Conservation (phyloP, 2,797 vertebrate species). For the Sternotherus odoratus region DNA sequence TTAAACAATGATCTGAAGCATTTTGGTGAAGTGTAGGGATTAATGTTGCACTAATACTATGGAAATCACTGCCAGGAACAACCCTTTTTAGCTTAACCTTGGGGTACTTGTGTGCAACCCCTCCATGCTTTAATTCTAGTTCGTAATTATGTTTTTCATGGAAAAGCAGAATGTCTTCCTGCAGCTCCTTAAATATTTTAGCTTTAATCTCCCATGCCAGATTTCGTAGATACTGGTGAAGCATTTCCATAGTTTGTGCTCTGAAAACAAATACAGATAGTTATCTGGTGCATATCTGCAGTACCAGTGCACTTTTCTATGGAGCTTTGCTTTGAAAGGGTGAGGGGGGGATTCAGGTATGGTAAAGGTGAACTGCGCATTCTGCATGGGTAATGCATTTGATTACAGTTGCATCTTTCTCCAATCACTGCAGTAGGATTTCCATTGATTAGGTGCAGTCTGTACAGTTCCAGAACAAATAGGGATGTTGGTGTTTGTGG, state of each 20-base stretch:
- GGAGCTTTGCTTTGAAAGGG: neutral
- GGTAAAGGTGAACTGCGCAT: neutral
- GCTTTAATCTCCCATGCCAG: constrained; percentile 67
- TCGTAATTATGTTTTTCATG: constrained; percentile 1
- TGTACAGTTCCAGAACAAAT: constrained; percentile 22
- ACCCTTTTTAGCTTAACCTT: constrained; percentile 39
- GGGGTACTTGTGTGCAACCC: constrained; percentile 34
- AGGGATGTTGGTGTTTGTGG: neutral
- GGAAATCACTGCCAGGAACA: constrained; percentile 73
- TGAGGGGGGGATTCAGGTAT: neutral
- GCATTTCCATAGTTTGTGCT: constrained; percentile 41
- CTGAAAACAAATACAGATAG: constrained; percentile 8
- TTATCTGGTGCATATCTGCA: constrained; percentile 39
- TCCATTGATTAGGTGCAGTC: constrained; percentile 52
- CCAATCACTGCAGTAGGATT: constrained; percentile 40
- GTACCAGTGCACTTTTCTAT: neutral
- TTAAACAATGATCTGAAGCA: constrained; percentile 53
- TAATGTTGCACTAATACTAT: constrained; percentile 66
- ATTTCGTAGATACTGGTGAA: constrained; percentile 33
- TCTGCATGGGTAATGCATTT: constrained; percentile 32
- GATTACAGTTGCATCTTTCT: constrained; percentile 25
- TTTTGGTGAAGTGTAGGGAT: constrained; percentile 52
- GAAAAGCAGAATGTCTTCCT: constrained; percentile 43
- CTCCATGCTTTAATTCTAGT: constrained; percentile 23
- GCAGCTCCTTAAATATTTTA: constrained; percentile 32